Evolutionary conservation across 2,797 vertebrate species (phyloP).

Genomic region (Diglossa cyanea): DNA sequence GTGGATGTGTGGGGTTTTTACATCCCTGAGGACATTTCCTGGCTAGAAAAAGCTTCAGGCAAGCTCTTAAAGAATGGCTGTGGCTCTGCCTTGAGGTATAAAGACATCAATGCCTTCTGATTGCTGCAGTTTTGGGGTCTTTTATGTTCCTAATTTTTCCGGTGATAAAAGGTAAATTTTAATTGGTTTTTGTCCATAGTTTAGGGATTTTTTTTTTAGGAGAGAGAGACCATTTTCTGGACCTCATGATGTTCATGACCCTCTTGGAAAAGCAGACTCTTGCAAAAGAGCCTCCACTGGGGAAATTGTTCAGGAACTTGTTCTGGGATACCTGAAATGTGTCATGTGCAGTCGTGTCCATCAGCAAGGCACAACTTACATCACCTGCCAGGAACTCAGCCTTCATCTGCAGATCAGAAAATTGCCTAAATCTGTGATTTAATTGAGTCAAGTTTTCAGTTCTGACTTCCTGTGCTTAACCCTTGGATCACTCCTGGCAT

Average conservation of each 20-base stretch:
- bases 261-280: neutral
- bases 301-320: neutral
- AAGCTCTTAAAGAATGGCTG: neutral
- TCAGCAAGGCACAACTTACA: neutral
- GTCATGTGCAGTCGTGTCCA: neutral
- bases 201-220: neutral
- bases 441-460: neutral
- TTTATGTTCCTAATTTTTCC: neutral
- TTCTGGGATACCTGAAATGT: neutral
- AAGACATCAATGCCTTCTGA: neutral
- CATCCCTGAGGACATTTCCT: neutral
- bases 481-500: neutral
- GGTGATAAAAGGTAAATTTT: neutral
- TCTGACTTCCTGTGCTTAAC: conserved; percentile 1
- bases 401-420: conserved; percentile 28
- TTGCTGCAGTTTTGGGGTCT: neutral
- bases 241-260: neutral
- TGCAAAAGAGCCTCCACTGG: neutral
- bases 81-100: neutral
- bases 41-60: neutral
- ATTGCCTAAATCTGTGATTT: neutral
- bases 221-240: neutral
- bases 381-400: neutral
- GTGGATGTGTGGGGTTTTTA: neutral
- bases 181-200: neutral